phyloP scores from a whole-genome alignment of 2,113 vertebrate species.

The Tachycineta bicolor region DNA sequence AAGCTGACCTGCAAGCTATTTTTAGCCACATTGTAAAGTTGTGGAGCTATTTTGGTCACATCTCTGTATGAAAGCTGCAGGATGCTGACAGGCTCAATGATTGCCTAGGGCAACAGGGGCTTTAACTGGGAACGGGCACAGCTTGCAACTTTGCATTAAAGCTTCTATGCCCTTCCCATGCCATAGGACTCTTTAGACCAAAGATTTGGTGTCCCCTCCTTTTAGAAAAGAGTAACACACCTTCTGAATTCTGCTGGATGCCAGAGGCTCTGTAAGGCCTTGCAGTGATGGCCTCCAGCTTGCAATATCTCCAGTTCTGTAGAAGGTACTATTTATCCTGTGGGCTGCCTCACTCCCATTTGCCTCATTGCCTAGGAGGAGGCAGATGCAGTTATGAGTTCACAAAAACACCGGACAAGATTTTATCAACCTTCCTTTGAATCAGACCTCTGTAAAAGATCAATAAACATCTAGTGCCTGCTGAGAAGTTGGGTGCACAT shows the following conservation, averaged over 20 bases:
- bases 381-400: background rate
- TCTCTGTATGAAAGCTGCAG: slow-evolving; percentile 29
- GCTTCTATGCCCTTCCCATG: background rate
- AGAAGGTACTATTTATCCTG: background rate
- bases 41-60: slow-evolving; percentile 56
- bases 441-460: slow-evolving; percentile 2
- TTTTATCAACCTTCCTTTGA: slow-evolving; percentile 1
- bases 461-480: background rate
- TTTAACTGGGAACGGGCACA: background rate
- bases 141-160: background rate
- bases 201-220: background rate
- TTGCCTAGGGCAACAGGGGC: slow-evolving; percentile 13
- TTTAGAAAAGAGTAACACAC: background rate
- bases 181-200: background rate
- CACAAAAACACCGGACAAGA: background rate
- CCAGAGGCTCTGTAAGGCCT: background rate
- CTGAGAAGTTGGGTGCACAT: accelerated
- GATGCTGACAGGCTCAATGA: slow-evolving; percentile 18
- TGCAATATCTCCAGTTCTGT: background rate
- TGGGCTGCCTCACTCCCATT: background rate
- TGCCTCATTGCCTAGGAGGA: background rate
- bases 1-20: slow-evolving; percentile 60
- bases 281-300: background rate
- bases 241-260: background rate
- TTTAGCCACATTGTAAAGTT: slow-evolving; percentile 38